Percentiles rank a stretch among this genome's conserved stretches.
These are phyloP conservation scores for Boleophthalmus pectinirostris DNA, from an alignment of 2,113 vertebrate species.

Conservation along the genomic window DNA sequence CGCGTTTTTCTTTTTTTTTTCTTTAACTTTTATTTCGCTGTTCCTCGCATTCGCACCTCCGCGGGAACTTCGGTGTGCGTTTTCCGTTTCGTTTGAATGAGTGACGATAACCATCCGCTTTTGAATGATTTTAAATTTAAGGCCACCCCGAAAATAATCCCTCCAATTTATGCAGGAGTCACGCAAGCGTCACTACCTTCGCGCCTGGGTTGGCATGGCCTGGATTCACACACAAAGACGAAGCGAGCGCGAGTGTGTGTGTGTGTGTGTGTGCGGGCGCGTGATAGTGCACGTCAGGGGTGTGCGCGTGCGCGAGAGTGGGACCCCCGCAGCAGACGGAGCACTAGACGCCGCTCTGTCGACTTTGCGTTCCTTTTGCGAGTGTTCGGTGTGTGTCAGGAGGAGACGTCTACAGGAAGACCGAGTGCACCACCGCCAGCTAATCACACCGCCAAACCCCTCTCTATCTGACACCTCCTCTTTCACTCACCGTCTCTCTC, in stretches of 20 bases:
- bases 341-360: slow-evolving; percentile 58
- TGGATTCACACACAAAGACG: slow-evolving; percentile 40
- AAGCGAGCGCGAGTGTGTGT: neutral
- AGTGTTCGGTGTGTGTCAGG: slow-evolving; percentile 38
- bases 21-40: too few species aligned
- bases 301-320: too few species aligned
- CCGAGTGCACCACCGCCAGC: slow-evolving; percentile 51
- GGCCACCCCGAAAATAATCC: neutral
- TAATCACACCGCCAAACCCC: slow-evolving; percentile 52
- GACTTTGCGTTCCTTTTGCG: slow-evolving; percentile 41
- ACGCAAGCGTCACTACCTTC: slow-evolving; percentile 17
- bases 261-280: too few species aligned
- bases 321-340: slow-evolving; percentile 43
- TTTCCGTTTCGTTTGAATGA: too few species aligned
- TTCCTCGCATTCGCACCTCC: too few species aligned
- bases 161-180: neutral
- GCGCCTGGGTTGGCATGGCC: slow-evolving; percentile 38
- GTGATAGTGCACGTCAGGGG: neutral
- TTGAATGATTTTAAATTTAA: neutral
- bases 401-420: slow-evolving; percentile 31
- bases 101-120: too few species aligned
- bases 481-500: too few species aligned
- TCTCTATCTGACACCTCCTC: slow-evolving; percentile 9
- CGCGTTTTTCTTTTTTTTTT: too few species aligned
- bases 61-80: too few species aligned